Base-by-base conservation (phyloP, 2,888 invertebrate species). In the Drosophila parthenogenetica region DNA sequence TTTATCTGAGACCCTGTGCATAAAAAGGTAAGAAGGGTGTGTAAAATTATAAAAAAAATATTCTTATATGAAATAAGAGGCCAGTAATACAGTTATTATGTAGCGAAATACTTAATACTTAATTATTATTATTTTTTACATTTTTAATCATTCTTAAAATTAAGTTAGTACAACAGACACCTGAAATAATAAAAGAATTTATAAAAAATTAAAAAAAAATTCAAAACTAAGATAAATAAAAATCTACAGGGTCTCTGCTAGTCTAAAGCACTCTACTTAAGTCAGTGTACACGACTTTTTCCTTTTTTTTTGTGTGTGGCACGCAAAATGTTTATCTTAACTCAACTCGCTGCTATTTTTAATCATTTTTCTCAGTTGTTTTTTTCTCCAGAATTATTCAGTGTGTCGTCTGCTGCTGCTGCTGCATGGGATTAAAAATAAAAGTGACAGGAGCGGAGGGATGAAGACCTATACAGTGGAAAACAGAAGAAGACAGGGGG, bases 341-440 rank as follows among this genome's bases (percentile, higher is more conserved):
- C 46, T 58, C 29, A 46, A 50, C 46, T 58, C 29, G 48, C 39
- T 65, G 73, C 71, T 80, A 80, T 80, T 80, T 80, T 77, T 80
- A 79, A 77, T 72, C 64, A 70, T 73, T 70, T 72, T 69, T 77
- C 51, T 37, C 50, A 32, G 45, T 19, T 61, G 50, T 68, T 63
- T 51, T 71, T 57, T 62, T 67, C 29, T 29, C 29, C 32, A 55
- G 60, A 70, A 58, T 43, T 66, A 35, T 61, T 83, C 76, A 73
- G 72, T 80, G 76, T 73, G 79, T 79, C 77, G 68, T 68, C 78
- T 71, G 70, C 69, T 75, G 32, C 32, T 75, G 32, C 32, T 22
- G 22, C 22, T 29, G 72, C 70, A 59, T 69, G 69, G 78, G 81
- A 87, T 86, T 87, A 84, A 81, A 82, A 84, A 72, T 69, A 80